Base-by-base conservation (phyloP, 2,797 vertebrate genomes). In the Huso huso region DNA sequence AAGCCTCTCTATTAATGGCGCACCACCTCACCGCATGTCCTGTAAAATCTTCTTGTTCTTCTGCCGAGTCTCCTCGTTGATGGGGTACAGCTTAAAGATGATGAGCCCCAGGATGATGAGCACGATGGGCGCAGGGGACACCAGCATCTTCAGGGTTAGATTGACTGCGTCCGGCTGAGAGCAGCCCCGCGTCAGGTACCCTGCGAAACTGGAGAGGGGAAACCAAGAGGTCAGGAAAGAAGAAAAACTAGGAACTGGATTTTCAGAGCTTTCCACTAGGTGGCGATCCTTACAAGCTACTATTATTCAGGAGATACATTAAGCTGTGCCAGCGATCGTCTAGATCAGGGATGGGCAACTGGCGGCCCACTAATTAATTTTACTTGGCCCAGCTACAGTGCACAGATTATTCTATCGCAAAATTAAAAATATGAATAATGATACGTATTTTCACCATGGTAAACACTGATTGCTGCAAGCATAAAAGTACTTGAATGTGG, bases 1-100 rank as follows among this genome's bases (percentile, higher is more conserved):
- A 10, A 51, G 12, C 3, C 15, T 18, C 37, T 6, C n/a, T 8
- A 11, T n/a, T n/a, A 6, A 13, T 6, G 0, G 6, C 5, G 48
- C 15, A 1, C 8, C 0, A 0, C 0, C 84, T 85, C 77, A 95
- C 97, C 93, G 86, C 71, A 89, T 78, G 48, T 94, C 91, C 75
- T 93, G 91, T 5, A 99, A 82, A 37, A 90, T 84, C 74, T 98
- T 97, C 76, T 91, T 92, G 82, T 97, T 99, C 48, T 90, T 85
- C 68, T 80, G 90, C 70, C 95, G 79, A 71, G 74, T 89, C 71
- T 93, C 86, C 78, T 99, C 96, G 0, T 93, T 69, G 1, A 99
- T 98, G 3, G 97, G 97, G 69, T 99, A 99, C 0, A 86, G 81
- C 73, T 91, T 89, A 75, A 99, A 88, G 6, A 99, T 92, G 10